These are phyloP conservation scores for Phylloscopus whistleri DNA, from an alignment of 2,113 vertebrate genomes.

Conservation along the genomic window DNA sequence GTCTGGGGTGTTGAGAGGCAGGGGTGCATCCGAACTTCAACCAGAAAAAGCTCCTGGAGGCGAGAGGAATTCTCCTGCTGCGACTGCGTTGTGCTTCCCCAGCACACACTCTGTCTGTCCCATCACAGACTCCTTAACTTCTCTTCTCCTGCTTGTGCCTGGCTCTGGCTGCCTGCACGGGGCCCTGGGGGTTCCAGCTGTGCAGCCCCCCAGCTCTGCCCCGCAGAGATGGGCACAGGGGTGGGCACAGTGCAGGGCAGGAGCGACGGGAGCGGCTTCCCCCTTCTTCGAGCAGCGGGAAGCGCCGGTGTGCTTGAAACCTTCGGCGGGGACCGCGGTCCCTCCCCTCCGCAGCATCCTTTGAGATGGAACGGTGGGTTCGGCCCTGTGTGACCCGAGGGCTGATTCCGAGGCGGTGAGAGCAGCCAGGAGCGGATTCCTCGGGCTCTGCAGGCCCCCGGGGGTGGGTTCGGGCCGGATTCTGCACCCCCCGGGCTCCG, in stretches of 20 bases:
- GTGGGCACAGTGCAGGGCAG: neutral
- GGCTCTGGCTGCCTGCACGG: neutral
- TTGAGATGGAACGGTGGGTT: fast-evolving
- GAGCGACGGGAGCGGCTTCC: fast-evolving
- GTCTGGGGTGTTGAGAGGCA: fast-evolving
- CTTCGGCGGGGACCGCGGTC: fast-evolving
- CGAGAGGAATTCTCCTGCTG: neutral
- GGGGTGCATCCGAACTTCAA: neutral
- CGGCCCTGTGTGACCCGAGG: fast-evolving
- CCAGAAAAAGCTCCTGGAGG: neutral
- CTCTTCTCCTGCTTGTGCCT: neutral
- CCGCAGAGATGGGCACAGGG: neutral
- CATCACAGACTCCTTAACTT: neutral
- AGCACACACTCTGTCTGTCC: neutral
- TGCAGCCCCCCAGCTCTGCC: neutral
- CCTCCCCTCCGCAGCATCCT: neutral
- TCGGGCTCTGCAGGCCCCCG: neutral
- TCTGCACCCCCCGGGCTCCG: neutral
- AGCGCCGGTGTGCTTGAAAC: neutral
- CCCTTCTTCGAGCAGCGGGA: fast-evolving
- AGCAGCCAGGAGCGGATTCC: neutral
- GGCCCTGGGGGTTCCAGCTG: neutral
- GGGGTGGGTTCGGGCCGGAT: too few relatives aligned
- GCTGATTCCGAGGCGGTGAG: neutral
- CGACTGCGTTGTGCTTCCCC: neutral